Base-by-base conservation (phyloP, 1,140 invertebrate genomes). In the Arctopsyche grandis region DNA sequence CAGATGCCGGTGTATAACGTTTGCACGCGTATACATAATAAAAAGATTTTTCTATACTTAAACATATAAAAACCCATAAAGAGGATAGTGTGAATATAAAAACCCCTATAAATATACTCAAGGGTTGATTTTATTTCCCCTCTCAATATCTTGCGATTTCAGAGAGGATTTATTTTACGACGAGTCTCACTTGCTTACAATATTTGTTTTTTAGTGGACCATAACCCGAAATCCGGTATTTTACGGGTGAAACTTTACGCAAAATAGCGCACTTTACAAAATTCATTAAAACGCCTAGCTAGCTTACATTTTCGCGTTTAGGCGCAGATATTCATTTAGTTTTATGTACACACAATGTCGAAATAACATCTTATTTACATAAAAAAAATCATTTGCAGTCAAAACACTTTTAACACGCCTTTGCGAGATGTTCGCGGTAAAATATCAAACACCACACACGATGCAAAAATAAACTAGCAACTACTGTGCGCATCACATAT, bases 81-180 rank as follows among this genome's bases (percentile, higher is more conserved):
- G 22, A 46, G 74, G 74, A 76, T 76, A 76, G 74, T 76, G 74
- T 76, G 74, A 76, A 76, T 76, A 76, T 76, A 76, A 76, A 76
- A 76, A 21, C 74, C 74, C 74, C 74, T 46, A 73, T 78, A 78
- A 78, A 78, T 73, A 78, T 70, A 70, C 76, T 69, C 69, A 71
- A 78, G 77, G 77, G 77, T 78, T 78, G 77, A 78, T 78, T 78
- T 78, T 78, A 78, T 78, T 71, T 71, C 77, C 69, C 77, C 77
- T 71, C 69, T 71, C 77, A 78, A 78, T 78, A 70, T 71, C 77
- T 73, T 52, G 46, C 66, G 69, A 78, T 78, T 70, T 71, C 26
- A 60, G 44, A 70, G 56, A 70, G 66, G 77, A 78, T 78, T 78
- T 78, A 78, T 78, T 78, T 78, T 78, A 78, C 69, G 69, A 60